Evolutionary conservation across 64 coral and sea anemone species (phyloP), one percentile per base, ranked within the genome.

Genomic region (Dendronephthya gigantea): DNA sequence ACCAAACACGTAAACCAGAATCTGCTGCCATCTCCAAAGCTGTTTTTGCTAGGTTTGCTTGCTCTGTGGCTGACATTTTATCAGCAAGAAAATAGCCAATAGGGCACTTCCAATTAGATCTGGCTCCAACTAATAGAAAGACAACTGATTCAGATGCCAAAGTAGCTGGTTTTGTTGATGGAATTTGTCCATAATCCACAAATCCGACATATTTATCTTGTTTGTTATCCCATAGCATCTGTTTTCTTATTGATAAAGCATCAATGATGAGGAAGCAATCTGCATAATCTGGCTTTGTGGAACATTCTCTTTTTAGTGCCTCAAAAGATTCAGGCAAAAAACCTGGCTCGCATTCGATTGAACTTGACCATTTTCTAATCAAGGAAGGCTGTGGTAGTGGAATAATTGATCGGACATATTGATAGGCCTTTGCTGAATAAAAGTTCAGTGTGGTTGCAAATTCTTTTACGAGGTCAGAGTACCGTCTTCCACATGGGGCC

Each of bases 111-210:
- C n/a, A n/a, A 75, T 37, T 6, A 6, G 12, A 34, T n/a, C n/a
- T n/a, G n/a, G 69, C 69, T 37, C 69, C 69, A 34, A 75, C 69
- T 1, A 75, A 30, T 3, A 75, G 69, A 33, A 75, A 75, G 17
- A 75, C 69, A 29, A 33, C 27, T 75, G 7, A 19, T 16, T 75
- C 69, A 7, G 69, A 34, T 7, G 69, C 69, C 17, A 75, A 75
- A 14, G 69, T 75, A 30, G 30, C 69, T 75, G 69, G 69, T 33
- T 75, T 30, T 6, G 6, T 30, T n/a, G n/a, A n/a, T 34, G 23
- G 69, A 30, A 37, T 75, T 75, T 75, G 29, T 75, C 69, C 69
- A 75, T 75, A 75, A 37, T 75, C 35, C 12, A 75, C 69, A 75
- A 75, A 75, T 7, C 69, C 69, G 34, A 29, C 69, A 75, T 75